Evolutionary conservation across 1,140 invertebrate genomes (phyloP).

Genomic region (Stratiolaelaps scimitus): DNA sequence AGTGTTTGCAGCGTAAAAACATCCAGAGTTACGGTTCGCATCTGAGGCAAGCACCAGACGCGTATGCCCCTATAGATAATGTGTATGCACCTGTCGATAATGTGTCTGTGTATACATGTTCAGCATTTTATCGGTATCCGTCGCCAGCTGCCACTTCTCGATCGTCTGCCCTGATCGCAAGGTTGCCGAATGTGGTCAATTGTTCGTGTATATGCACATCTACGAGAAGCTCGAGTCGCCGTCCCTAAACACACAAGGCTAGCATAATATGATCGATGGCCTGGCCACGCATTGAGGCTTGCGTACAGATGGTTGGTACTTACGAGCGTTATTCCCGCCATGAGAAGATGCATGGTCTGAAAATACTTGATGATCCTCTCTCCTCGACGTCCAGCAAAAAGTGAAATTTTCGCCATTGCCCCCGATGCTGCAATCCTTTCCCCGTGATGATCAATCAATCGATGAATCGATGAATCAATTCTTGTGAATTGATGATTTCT

Average conservation of each 20-base stretch:
- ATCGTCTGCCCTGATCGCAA: background rate
- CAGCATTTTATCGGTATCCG: background rate
- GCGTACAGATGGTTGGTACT: no score
- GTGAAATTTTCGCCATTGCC: background rate
- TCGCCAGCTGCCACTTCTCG: background rate
- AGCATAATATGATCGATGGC: no score
- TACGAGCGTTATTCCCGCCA: slow-evolving; percentile 18
- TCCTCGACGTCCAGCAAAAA: slow-evolving; percentile 1
- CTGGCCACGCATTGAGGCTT: no score
- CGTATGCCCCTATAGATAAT: background rate
- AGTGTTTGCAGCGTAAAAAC: no score
- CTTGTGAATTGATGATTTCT: no score
- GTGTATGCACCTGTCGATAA: background rate
- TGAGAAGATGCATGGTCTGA: slow-evolving; percentile 19
- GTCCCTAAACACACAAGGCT: no score
- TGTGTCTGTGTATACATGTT: background rate
- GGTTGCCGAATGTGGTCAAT: background rate
- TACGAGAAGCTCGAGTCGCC: no score
- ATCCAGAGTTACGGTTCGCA: no score
- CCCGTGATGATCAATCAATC: no score
- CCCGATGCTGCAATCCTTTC: no score
- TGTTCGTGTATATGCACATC: no score
- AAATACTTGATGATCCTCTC: slow-evolving; percentile 3
- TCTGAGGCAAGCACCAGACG: background rate
- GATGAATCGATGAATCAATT: no score